Evolutionary conservation across 1,140 invertebrate species (phyloP).

Genomic region (Leptoteleia sp.): DNA sequence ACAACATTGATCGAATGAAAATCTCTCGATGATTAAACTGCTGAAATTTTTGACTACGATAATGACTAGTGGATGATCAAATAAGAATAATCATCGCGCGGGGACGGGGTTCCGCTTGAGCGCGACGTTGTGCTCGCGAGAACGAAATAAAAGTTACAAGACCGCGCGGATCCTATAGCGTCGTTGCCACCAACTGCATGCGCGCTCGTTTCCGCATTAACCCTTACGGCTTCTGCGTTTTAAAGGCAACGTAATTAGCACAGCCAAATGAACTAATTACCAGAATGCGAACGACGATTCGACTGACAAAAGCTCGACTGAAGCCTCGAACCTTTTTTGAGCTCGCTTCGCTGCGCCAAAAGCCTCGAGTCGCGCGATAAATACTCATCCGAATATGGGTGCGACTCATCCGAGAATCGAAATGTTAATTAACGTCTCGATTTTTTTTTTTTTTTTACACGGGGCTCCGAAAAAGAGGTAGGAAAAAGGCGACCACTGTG

Average conservation of each 20-base stretch:
- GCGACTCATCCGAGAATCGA: slow-evolving; percentile 70
- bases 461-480: slow-evolving; percentile 34
- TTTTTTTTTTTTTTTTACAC: slow-evolving; percentile 33
- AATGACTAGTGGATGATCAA: not conserved
- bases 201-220: slow-evolving; percentile 56
- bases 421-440: slow-evolving; percentile 75
- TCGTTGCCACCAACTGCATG: slow-evolving; percentile 40
- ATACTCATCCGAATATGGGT: slow-evolving; percentile 46
- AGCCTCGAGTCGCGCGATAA: slow-evolving; percentile 53
- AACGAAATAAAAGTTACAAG: slow-evolving; percentile 47
- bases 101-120: slow-evolving; percentile 15
- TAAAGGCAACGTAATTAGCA: slow-evolving; percentile 78
- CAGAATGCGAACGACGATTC: slow-evolving; percentile 76
- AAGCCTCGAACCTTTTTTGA: slow-evolving; percentile 62
- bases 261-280: slow-evolving; percentile 80
- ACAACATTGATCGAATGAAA: too few species aligned
- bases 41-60: too few species aligned
- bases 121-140: slow-evolving; percentile 21
- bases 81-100: slow-evolving; percentile 14
- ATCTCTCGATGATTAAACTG: too few species aligned
- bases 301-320: slow-evolving; percentile 72
- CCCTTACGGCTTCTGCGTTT: slow-evolving; percentile 66
- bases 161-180: slow-evolving; percentile 35
- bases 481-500: slow-evolving; percentile 22
- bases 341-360: slow-evolving; percentile 42